Conservation (phyloP, 2,113 vertebrate species). For the Zonotrichia leucophrys region DNA sequence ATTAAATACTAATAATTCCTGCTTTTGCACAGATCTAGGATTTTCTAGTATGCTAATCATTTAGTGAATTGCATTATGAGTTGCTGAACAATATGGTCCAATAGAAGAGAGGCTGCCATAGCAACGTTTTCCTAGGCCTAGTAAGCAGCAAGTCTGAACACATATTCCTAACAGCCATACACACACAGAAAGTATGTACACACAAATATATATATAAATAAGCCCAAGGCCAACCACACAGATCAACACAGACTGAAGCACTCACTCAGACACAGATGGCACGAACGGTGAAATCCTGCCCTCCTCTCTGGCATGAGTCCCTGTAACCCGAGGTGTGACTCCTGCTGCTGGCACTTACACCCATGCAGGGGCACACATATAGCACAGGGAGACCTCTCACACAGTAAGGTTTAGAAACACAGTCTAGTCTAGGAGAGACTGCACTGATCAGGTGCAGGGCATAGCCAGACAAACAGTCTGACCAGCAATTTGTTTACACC, state of each 20-base stretch:
- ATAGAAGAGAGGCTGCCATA: background rate
- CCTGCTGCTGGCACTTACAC: background rate
- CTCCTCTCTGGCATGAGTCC: background rate
- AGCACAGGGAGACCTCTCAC: background rate
- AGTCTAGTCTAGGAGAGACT: background rate
- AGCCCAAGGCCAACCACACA: background rate
- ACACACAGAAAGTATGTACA: background rate
- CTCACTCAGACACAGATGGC: background rate
- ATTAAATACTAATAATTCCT: background rate
- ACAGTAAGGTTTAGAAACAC: background rate
- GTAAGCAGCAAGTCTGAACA: background rate
- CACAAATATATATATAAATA: background rate
- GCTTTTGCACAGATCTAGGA: background rate
- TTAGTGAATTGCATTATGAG: background rate
- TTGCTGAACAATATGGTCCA: background rate
- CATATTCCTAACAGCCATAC: background rate
- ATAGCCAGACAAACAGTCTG: background rate
- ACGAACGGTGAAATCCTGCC: background rate
- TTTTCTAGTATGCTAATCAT: background rate
- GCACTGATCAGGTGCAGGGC: accelerated
- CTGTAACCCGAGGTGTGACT: background rate
- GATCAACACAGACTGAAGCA: background rate
- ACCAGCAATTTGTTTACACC: background rate
- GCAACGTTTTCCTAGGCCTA: background rate
- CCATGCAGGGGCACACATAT: background rate